Percentiles rank a stretch among this genome's conserved stretches.
Conservation (phyloP, 1,140 invertebrate species). For the Drosophila kohkoa region DNA sequence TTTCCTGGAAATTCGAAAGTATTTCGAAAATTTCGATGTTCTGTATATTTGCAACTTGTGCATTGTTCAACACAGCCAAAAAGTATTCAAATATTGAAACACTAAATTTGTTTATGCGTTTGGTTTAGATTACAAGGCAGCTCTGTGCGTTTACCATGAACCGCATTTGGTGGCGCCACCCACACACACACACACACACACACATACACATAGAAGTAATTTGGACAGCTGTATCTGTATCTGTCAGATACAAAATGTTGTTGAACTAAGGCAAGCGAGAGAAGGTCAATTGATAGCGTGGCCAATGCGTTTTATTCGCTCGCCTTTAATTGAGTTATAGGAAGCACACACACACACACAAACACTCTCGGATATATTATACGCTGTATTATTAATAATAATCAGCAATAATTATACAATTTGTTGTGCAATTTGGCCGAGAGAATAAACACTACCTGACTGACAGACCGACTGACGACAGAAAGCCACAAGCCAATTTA, state of each 20-base stretch:
- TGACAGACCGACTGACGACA: not conserved
- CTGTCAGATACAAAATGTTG: constrained; percentile 45
- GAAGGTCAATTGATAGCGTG: constrained; percentile 51
- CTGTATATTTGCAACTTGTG: not conserved
- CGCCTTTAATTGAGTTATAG: constrained; percentile 45
- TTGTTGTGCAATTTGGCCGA: constrained; percentile 43
- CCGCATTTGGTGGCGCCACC: constrained; percentile 54
- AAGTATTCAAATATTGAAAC: constrained; percentile 26
- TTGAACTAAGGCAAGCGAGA: constrained; percentile 27
- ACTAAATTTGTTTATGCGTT: constrained; percentile 41
- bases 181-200: constrained; percentile 48
- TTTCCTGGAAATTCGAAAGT: constrained; percentile 74
- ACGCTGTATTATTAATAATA: constrained; percentile 9
- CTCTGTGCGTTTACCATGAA: constrained; percentile 36
- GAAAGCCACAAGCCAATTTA: constrained; percentile 34
- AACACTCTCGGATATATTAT: not conserved
- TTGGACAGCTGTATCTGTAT: constrained; percentile 29
- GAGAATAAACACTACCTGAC: not conserved
- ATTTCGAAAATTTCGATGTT: not conserved
- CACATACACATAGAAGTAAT: constrained; percentile 26
- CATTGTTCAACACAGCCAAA: not conserved
- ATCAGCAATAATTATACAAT: constrained; percentile 43
- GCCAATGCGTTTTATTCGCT: constrained; percentile 44
- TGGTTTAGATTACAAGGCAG: constrained; percentile 41
- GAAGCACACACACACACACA: constrained; percentile 13